Percentiles rank a stretch among this genome's conserved stretches.
These are phyloP conservation scores for Trissonchulus sp. DNA, from an alignment of 2,888 invertebrate species.

Conservation along the genomic window DNA sequence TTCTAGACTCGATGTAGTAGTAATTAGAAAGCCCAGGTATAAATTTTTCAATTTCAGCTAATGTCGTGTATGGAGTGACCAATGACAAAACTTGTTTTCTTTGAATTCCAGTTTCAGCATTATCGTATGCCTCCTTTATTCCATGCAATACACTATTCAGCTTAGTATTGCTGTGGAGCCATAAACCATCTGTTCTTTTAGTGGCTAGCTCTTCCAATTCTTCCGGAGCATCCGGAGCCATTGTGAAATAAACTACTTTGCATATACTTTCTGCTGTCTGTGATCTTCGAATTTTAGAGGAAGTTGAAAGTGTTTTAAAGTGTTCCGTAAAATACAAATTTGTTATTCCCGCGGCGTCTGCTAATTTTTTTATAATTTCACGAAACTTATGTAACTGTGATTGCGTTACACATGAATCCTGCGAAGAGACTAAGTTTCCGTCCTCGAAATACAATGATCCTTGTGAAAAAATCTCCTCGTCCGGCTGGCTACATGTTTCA, in stretches of 20 bases:
- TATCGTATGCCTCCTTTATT: background rate
- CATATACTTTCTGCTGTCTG: background rate
- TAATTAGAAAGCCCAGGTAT: conserved; percentile 4
- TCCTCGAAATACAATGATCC: background rate
- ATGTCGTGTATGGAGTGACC: background rate
- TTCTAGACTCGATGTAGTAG: background rate
- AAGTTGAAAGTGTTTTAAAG: background rate
- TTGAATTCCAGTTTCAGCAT: background rate
- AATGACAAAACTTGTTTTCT: background rate
- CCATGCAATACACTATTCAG: background rate
- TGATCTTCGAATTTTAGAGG: background rate
- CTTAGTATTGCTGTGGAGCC: background rate
- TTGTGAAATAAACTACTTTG: background rate
- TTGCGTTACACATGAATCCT: background rate
- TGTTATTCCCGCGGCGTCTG: background rate
- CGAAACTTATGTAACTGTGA: background rate
- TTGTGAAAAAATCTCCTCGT: background rate
- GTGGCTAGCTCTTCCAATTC: background rate
- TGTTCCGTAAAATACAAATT: background rate
- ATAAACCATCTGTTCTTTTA: background rate
- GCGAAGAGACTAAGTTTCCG: background rate
- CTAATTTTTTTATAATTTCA: background rate
- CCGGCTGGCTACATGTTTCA: background rate
- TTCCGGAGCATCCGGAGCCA: conserved; percentile 13
- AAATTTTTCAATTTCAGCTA: background rate